Evolutionary conservation across 2,888 invertebrate genomes (phyloP), one percentile per base, ranked within the genome.

Genomic region (Zygothrica quintamaculata): DNA sequence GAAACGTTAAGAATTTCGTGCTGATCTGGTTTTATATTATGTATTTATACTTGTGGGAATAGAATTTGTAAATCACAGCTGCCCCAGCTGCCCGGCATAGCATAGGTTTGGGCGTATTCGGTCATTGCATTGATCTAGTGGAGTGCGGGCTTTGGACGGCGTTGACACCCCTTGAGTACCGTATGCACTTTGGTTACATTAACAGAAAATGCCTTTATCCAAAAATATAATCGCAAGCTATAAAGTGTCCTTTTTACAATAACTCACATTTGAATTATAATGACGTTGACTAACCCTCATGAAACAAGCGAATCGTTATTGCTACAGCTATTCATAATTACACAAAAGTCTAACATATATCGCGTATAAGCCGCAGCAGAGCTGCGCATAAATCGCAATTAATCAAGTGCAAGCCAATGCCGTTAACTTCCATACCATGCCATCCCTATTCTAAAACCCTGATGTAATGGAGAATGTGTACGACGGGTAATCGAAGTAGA

Each of bases 381-480:
- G 53, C 81, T 61, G 66, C 76, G 76, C 78, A 79, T 84, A 81
- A 81, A 81, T 82, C 84, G 85, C 84, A 82, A 82, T 82, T 82
- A 85, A 82, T 82, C 82, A 82, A 85, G 85, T 82, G 85, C 82
- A 82, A 82, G 85, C 80, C 82, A 82, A 85, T 81, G 76, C 79
- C 78, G 69, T 72, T 71, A 53, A 76, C 52, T 72, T 34, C 52
- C 36, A 52, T n/a, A 11, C 37, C n/a, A n/a, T n/a, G n/a, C n/a
- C n/a, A n/a, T n/a, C n/a, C n/a, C n/a, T n/a, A n/a, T n/a, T n/a
- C 16, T 18, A 31, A 7, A 9, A 8, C 18, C 31, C 9, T 12
- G 7, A 11, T 18, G 11, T 31, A 26, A 34, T 15, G 16, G 18
- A 2, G 5, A 52, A 52, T 48, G n/a, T 15, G 34, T 44, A 11